Conservation (phyloP, 2,797 vertebrate genomes). For the Pelochelys cantorii region DNA sequence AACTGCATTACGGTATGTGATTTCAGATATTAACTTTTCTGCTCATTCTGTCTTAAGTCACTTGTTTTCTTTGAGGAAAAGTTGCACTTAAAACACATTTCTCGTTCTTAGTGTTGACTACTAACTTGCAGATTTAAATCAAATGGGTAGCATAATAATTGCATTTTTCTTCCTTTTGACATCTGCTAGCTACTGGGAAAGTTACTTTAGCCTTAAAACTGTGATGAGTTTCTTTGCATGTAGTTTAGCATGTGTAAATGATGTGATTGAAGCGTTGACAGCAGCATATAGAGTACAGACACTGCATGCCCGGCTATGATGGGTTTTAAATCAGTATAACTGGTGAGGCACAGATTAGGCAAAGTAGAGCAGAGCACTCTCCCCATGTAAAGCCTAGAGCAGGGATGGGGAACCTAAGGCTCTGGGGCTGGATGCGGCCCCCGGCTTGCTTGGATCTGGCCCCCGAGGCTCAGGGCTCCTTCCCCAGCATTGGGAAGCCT, state of each 20-base stretch:
- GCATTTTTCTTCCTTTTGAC: neutral
- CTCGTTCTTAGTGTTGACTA: neutral
- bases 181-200: fast-evolving
- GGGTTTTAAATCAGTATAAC: neutral
- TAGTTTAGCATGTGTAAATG: neutral
- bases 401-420: too few relatives aligned
- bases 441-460: too few relatives aligned
- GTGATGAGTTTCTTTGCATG: fast-evolving
- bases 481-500: too few relatives aligned
- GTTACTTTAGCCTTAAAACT: neutral
- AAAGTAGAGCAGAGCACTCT: too few relatives aligned
- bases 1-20: slow-evolving; percentile 85
- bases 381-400: neutral
- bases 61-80: neutral
- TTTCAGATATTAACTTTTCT: fast-evolving
- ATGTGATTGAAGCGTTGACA: neutral
- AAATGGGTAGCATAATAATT: fast-evolving
- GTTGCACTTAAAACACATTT: fast-evolving
- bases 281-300: neutral
- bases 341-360: neutral
- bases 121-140: neutral
- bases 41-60: fast-evolving
- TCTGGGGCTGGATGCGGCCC: too few relatives aligned
- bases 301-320: neutral
- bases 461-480: too few relatives aligned